Evolutionary conservation across 2,888 invertebrate species (phyloP), one percentile per base, ranked within the genome.

Genomic region (Brachylomia viminalis): DNA sequence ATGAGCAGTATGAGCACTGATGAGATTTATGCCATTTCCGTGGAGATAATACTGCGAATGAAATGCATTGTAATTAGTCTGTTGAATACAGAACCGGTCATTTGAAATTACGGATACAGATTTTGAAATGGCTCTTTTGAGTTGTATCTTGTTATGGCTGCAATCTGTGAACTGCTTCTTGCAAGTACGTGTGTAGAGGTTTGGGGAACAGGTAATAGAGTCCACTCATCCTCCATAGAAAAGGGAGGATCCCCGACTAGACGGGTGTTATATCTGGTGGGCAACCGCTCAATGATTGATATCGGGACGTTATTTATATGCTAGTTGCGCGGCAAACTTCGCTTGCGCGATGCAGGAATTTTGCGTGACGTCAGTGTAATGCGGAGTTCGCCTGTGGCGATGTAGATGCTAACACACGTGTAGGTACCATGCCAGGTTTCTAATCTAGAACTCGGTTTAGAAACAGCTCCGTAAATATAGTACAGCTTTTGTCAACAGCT

Each of bases 21-120:
- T 78, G 64, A 82, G 54, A 17, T 65, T 3, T 47, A 23, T 66
- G 30, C 20, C 1, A 79, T 58, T 42, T 49, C 38, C n/a, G 30
- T 30, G 15, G 11, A 59, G 13, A 59, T 38, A 65, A 47, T 56
- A 23, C 20, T 42, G 20, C 23, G 0, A 65, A 77, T 65, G 38
- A 65, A 82, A 78, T 66, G 38, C 52, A 59, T 10, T 66, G 38
- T 77, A 83, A 83, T 83, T 66, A 77, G 13, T 15, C 52, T 8
- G 15, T 47, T 38, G 33, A 47, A 30, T 65, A 38, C 27, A 54
- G 15, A 23, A 27, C 2, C n/a, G 38, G n/a, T 59, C 20, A 47
- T 82, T 65, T 54, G 64, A 13, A 65, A 59, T 77, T 47, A 30
- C 6, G 27, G 20, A 38, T 45, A n/a, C 27, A 6, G 52, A 47